phyloP scores from a whole-genome alignment of 2,888 invertebrate species.

The Zygothrica quintamaculata region DNA sequence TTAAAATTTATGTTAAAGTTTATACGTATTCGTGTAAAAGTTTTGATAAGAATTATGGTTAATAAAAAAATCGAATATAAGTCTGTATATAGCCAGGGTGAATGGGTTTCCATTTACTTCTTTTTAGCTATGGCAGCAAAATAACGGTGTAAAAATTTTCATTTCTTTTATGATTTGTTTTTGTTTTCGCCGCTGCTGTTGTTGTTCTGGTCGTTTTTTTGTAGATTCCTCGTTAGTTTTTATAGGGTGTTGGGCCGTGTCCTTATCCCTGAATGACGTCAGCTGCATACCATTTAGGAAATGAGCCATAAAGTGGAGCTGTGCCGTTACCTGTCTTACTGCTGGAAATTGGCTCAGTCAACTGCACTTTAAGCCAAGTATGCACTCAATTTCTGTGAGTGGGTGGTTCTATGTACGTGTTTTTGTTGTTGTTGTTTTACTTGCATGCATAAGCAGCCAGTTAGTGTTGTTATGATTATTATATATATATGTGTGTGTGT shows the following conservation, averaged over 20 bases:
- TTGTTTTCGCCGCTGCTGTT: neutral
- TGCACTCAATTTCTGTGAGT: slow-evolving; percentile 73
- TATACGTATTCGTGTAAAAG: no score
- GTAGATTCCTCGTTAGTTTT: slow-evolving; percentile 47
- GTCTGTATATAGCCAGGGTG: neutral
- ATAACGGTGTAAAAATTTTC: slow-evolving; percentile 35
- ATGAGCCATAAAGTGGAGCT: slow-evolving; percentile 76
- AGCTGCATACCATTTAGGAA: slow-evolving; percentile 76
- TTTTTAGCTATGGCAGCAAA: slow-evolving; percentile 46
- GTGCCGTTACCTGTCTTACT: slow-evolving; percentile 44
- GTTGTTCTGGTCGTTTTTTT: slow-evolving; percentile 2
- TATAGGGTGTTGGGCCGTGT: slow-evolving; percentile 52
- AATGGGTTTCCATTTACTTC: slow-evolving; percentile 20
- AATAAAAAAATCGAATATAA: slow-evolving; percentile 7
- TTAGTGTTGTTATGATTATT: slow-evolving; percentile 79
- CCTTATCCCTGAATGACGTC: slow-evolving; percentile 32
- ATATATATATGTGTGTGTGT: slow-evolving; percentile 33
- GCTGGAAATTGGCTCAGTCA: slow-evolving; percentile 71
- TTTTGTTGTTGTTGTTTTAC: slow-evolving; percentile 60
- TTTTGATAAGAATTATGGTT: no score
- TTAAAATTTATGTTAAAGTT: no score
- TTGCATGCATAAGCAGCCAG: slow-evolving; percentile 77
- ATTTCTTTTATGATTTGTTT: slow-evolving; percentile 1
- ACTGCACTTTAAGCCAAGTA: slow-evolving; percentile 72
- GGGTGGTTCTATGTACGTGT: slow-evolving; percentile 21